A percentile compares a stretch with the other conserved stretches of the same genome.
phyloP scores from a whole-genome alignment of 2,113 vertebrate species.

The Mormyrus iriodes region DNA sequence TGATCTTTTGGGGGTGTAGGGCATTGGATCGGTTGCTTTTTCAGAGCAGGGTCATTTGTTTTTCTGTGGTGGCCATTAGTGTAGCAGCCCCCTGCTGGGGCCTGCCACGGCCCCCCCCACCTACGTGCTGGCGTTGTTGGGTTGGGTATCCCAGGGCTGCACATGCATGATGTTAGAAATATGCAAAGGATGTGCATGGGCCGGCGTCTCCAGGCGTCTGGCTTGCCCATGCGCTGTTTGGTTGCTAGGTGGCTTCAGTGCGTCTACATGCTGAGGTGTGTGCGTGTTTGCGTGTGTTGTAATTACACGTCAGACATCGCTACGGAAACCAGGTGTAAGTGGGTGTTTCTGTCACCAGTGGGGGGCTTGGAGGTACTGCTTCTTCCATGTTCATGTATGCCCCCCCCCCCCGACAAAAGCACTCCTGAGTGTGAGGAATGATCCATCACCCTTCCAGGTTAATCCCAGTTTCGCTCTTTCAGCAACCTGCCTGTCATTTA shows the following conservation, averaged over 20 bases:
- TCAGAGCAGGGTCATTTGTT: background rate
- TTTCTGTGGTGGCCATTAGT: background rate
- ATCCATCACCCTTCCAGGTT: background rate
- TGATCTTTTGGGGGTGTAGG: background rate
- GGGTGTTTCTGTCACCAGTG: background rate
- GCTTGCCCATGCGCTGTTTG: background rate
- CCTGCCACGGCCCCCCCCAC: background rate
- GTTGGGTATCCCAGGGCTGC: background rate
- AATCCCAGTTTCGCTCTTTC: background rate
- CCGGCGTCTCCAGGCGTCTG: no score
- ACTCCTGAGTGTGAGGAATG: background rate
- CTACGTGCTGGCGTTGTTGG: background rate
- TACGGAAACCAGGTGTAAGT: background rate
- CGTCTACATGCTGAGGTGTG: background rate
- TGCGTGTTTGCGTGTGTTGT: slow-evolving; percentile 19
- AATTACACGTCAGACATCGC: background rate
- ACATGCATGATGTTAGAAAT: background rate
- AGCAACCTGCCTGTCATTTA: background rate
- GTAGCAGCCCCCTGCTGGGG: no score
- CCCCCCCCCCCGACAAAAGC: background rate
- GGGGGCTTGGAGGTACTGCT: background rate
- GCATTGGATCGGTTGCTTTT: background rate
- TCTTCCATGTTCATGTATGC: background rate
- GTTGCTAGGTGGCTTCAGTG: background rate
- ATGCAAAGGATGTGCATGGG: background rate